Percentiles rank a stretch among this genome's conserved stretches.
These are phyloP conservation scores for Anguilla anguilla DNA, from an alignment of 2,797 vertebrate species.

Conservation along the genomic window DNA sequence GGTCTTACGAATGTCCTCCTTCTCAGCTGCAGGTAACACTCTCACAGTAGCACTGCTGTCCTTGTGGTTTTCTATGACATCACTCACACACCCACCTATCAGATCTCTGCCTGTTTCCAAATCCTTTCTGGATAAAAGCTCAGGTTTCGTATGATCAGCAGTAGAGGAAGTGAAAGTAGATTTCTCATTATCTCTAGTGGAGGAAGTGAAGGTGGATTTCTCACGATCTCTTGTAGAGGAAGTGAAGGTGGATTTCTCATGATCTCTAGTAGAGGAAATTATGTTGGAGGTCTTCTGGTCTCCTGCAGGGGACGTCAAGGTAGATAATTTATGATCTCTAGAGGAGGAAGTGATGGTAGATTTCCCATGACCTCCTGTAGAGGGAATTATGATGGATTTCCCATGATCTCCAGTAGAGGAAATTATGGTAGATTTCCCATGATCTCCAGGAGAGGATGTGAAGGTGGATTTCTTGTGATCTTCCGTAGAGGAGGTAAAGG, in stretches of 20 bases:
- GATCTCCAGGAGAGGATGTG: slow-evolving; percentile 14
- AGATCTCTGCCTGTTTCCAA: slow-evolving; percentile 45
- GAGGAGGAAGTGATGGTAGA: not conserved
- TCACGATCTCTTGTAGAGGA: not conserved
- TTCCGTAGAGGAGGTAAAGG: not conserved
- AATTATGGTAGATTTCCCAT: slow-evolving; percentile 2
- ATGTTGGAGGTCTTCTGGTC: not conserved
- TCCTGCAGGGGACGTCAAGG: not conserved
- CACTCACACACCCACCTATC: slow-evolving; percentile 43
- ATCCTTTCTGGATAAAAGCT: slow-evolving; percentile 46
- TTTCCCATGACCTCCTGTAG: slow-evolving; percentile 54
- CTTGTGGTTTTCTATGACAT: slow-evolving; percentile 45
- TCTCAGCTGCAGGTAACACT: slow-evolving; percentile 48
- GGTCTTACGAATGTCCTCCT: slow-evolving; percentile 48
- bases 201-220: not conserved
- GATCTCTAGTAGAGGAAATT: not conserved
- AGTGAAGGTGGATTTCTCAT: not conserved
- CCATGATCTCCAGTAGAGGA: slow-evolving; percentile 29
- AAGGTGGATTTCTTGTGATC: slow-evolving; percentile 29
- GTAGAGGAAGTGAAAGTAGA: not conserved
- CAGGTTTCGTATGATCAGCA: slow-evolving; percentile 51
- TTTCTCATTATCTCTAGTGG: too few relatives aligned
- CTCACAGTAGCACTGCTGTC: slow-evolving; percentile 67
- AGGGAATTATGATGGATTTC: not conserved
- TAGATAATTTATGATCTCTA: not conserved